Evolutionary conservation across 2,113 vertebrate species (phyloP).

Genomic region (Lynx canadensis): DNA sequence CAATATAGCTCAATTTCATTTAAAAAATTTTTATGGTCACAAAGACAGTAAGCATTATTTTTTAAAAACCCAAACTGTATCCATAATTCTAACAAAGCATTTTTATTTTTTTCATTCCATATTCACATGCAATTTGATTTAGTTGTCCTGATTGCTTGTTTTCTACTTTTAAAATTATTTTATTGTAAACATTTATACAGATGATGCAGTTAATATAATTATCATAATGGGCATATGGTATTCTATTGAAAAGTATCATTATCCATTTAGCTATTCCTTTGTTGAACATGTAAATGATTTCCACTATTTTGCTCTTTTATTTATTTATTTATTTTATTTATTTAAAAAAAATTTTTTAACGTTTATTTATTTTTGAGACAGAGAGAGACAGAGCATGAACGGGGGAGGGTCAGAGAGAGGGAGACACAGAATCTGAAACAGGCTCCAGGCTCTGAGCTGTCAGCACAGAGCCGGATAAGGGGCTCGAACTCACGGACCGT

Average conservation of each 20-base stretch:
- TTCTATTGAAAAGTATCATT: neutral
- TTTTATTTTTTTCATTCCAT: neutral
- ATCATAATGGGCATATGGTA: neutral
- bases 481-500: no score
- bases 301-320: neutral
- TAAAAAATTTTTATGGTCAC: neutral
- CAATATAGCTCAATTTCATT: neutral
- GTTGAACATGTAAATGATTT: neutral
- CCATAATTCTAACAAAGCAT: neutral
- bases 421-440: no score
- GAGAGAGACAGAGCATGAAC: no score
- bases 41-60: neutral
- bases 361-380: no score
- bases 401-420: no score
- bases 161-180: constrained; percentile 1
- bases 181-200: neutral
- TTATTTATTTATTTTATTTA: no score
- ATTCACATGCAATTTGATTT: neutral
- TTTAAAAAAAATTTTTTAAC: no score
- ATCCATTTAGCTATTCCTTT: neutral
- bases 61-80: neutral
- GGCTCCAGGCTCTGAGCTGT: no score
- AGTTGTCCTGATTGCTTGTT: neutral
- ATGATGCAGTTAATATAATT: neutral
- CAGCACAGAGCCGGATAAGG: no score